These are phyloP conservation scores for Lophius americanus DNA, from an alignment of 2,797 vertebrate genomes.

Conservation along the genomic window DNA sequence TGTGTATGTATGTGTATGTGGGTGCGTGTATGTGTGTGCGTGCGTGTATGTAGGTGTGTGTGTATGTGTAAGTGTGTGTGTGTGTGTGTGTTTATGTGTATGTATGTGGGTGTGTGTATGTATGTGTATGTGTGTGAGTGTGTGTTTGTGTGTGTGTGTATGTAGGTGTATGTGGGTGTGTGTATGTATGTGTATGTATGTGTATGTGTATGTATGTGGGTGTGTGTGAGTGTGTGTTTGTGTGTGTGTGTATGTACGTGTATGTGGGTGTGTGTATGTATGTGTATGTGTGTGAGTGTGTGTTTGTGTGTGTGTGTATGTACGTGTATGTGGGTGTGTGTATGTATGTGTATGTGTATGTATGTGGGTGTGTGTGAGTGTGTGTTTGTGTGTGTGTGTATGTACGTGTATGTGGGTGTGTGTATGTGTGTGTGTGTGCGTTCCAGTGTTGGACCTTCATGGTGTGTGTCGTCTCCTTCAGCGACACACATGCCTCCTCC, in stretches of 20 bases:
- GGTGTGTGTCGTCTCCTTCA: too few relatives aligned
- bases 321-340: not conserved
- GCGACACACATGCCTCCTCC: too few relatives aligned
- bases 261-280: not conserved
- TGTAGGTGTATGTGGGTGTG: not conserved
- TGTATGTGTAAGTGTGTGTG: too few relatives aligned
- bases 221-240: too few relatives aligned
- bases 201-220: too few relatives aligned
- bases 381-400: conserved; percentile 16
- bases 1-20: conserved; percentile 14
- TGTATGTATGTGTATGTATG: not conserved
- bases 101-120: not conserved
- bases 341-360: not conserved
- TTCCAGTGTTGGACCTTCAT: too few relatives aligned
- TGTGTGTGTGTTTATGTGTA: conserved; percentile 7
- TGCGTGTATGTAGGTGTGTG: too few relatives aligned
- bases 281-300: not conserved
- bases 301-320: not conserved
- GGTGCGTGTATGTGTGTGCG: too few relatives aligned
- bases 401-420: not conserved
- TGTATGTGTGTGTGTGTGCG: too few relatives aligned
- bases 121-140: conserved; percentile 3
- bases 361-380: not conserved
- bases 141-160: conserved; percentile 14
- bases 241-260: conserved; percentile 15